Evolutionary conservation across 2,113 vertebrate species (phyloP), one percentile per base, ranked within the genome.

Genomic region (Pedionomus torquatus): DNA sequence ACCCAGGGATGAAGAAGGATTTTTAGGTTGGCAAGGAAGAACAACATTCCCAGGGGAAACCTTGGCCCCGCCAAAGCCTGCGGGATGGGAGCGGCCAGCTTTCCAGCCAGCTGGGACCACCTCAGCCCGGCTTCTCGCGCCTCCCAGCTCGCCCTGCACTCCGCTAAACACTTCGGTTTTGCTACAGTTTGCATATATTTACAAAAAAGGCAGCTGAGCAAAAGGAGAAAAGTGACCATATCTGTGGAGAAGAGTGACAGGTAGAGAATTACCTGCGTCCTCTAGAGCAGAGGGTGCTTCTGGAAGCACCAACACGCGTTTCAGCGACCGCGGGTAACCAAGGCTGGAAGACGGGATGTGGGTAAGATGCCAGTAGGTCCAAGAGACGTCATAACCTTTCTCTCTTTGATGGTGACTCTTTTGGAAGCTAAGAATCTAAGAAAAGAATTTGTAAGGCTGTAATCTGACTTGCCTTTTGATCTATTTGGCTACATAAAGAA

Each of bases 131-230:
- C 58, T 93, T 24, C 71, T 60, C 0, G 0, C 13, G 30, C 9
- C 25, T 33, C 90, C 89, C 90, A 28, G 80, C n/a, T 80, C 65
- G 20, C 11, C 70, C 69, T 60, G 84, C 58, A 5, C 85, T 64
- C 51, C 1, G 20, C 87, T 3, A 0, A 89, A 26, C 0, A 72
- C 79, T 71, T 90, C 5, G 0, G 1, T 41, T 76, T 60, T 26
- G 55, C 87, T 55, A 80, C 13, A 2, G 49, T 78, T 97, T 95
- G 97, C 95, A 96, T 97, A 93, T 96, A 78, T 87, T 65, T 65
- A 46, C 1, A 17, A 39, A 78, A 89, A 97, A 95, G 96, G 89
- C 91, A 96, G 82, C 79, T 83, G 76, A 90, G 74, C 87, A 35
- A 58, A 79, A 72, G 93, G 93, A 75, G 85, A 26, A 35, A 71